Evolutionary conservation across 2,113 vertebrate genomes (phyloP), one percentile per base, ranked within the genome.

Genomic region (Pluvialis apricaria): DNA sequence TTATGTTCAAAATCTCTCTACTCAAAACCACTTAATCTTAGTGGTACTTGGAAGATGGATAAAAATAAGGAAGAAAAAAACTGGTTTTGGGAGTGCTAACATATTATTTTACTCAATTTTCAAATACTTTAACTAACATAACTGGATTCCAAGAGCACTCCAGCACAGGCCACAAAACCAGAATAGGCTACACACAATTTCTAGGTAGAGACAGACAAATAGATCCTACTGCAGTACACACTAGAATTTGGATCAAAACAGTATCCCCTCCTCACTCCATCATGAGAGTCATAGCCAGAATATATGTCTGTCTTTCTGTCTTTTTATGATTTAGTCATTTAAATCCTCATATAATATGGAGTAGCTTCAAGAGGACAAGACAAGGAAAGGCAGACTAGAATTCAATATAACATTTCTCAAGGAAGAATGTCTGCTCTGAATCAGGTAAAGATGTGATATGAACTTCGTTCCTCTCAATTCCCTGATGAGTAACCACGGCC

Each of bases 31-130:
- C 72, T 76, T 91, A 72, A 89, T 86, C 73, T 85, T 85, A 79
- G 66, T 70, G 85, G 57, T 75, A 79, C 66, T 92, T 94, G 82
- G 65, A 94, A 85, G 65, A 91, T 31, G 22, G 73, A 92, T 96
- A 94, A 96, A 97, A 96, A 94, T 92, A 96, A 91, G 70, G 62
- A 85, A 69, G 78, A 87, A 92, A 94, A 96, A 80, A 70, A 76
- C 54, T 79, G 84, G 7, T 2, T 96, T 96, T 91, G 84, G 78
- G 94, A 91, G 58, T 80, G 92, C 73, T 77, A 90, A 85, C 78
- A 76, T 89, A 73, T 90, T 91, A 97, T 95, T 97, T 96, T 94
- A 85, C 87, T 93, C 45, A 91, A 84, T 94, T 96, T 95, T 93
- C 82, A 79, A 88, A 90, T 91, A 87, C 55, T 95, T 96, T 61